Evolutionary conservation across 2,113 vertebrate species (phyloP).

Genomic region (Sylvilagus bachmani): DNA sequence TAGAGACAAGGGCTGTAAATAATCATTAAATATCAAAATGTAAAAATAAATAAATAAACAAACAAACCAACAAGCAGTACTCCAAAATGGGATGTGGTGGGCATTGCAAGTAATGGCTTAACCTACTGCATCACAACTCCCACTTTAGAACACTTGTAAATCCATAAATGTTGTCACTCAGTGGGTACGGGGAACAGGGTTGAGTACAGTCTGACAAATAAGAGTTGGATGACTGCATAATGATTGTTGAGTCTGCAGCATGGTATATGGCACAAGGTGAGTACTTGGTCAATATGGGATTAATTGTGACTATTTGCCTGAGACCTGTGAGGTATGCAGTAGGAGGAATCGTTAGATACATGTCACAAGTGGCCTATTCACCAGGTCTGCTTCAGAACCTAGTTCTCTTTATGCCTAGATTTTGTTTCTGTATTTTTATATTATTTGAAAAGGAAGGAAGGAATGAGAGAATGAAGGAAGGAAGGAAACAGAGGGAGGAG

Average conservation of each 20-base stretch:
- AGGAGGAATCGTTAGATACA: neutral
- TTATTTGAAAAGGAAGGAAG: neutral
- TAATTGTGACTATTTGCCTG: neutral
- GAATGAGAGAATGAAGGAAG: too few relatives aligned
- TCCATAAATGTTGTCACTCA: neutral
- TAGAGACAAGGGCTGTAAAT: too few relatives aligned
- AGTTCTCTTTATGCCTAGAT: neutral
- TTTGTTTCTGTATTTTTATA: neutral
- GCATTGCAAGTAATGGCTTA: too few relatives aligned
- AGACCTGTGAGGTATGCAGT: neutral
- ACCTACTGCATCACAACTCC: too few relatives aligned
- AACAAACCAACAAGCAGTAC: too few relatives aligned
- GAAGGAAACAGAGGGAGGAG: accelerated
- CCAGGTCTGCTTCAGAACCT: neutral
- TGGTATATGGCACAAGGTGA: neutral
- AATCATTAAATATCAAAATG: too few relatives aligned
- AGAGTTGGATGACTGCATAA: neutral
- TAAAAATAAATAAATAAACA: too few relatives aligned
- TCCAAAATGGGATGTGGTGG: too few relatives aligned
- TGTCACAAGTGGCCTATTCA: neutral
- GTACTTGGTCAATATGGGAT: neutral
- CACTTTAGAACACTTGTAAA: neutral
- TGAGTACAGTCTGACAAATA: neutral
- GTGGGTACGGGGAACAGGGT: neutral
- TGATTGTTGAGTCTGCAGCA: neutral